Conservation (phyloP, 2,113 vertebrate genomes). For the Corythaixoides concolor region DNA sequence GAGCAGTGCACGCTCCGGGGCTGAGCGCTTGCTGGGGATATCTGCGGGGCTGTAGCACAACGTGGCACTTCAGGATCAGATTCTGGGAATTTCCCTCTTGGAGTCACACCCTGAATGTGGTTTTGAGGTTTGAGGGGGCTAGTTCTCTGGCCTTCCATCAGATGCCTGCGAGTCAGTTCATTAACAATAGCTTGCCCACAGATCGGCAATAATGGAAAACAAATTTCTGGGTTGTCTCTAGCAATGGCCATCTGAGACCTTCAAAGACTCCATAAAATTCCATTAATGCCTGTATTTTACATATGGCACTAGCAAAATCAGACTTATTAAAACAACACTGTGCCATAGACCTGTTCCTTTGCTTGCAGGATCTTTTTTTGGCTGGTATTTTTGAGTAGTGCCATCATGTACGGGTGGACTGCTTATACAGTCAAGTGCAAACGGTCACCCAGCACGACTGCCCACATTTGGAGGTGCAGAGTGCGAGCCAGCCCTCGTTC, state of each 20-base stretch:
- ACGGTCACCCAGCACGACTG: not conserved
- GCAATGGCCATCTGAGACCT: not conserved
- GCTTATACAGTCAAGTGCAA: not conserved
- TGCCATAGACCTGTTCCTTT: not conserved
- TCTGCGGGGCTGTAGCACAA: not conserved
- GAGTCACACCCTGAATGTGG: not conserved
- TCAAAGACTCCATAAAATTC: not conserved
- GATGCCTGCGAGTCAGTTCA: not conserved
- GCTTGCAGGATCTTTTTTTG: no score
- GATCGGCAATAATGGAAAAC: not conserved
- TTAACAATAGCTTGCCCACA: not conserved
- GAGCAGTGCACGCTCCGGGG: not conserved
- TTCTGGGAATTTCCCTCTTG: not conserved
- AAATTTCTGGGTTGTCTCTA: not conserved
- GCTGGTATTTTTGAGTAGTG: not conserved
- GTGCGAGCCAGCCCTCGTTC: not conserved
- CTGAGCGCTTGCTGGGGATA: not conserved
- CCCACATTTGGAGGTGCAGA: not conserved
- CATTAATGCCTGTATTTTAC: not conserved
- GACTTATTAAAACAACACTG: not conserved
- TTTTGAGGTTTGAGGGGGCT: not conserved
- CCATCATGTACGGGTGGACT: fast-evolving
- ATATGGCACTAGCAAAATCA: not conserved
- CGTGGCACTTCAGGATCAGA: not conserved
- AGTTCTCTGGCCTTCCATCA: not conserved